Conservation (phyloP, 2,888 invertebrate genomes). For the Netelia inedita region DNA sequence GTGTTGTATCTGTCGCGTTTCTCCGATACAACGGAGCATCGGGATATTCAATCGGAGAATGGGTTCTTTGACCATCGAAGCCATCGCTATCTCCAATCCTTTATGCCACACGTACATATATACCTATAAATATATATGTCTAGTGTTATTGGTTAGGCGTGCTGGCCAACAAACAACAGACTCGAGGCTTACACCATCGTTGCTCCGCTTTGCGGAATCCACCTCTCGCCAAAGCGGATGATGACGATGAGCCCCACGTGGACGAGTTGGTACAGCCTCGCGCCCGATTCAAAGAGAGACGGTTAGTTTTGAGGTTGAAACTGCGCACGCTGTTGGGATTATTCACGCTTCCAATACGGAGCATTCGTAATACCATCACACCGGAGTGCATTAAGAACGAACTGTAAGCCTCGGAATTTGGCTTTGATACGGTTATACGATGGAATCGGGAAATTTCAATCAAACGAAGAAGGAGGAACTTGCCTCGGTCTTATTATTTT, state of each 20-base stretch:
- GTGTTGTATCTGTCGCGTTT: conserved; percentile 6
- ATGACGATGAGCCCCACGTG: conserved; percentile 51
- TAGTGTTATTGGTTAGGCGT: conserved; percentile 32
- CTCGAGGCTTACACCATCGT: conserved; percentile 21
- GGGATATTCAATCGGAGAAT: conserved; percentile 64
- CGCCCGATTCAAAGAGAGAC: too few species aligned
- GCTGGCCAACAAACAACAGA: conserved; percentile 41
- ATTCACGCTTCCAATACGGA: conserved; percentile 50
- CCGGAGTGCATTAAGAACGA: conserved; percentile 53
- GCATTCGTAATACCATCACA: conserved; percentile 53
- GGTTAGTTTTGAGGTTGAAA: conserved; percentile 57
- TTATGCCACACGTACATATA: not conserved
- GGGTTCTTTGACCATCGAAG: conserved; percentile 63
- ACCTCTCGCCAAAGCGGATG: conserved; percentile 10
- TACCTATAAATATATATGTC: conserved; percentile 14
- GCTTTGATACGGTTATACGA: conserved; percentile 50
- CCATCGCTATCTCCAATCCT: conserved; percentile 35
- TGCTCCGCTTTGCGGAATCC: conserved; percentile 15
- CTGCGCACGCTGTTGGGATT: conserved; percentile 49
- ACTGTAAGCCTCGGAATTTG: conserved; percentile 19
- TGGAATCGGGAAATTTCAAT: conserved; percentile 40
- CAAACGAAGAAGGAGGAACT: conserved; percentile 2
- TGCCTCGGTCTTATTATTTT: not conserved
- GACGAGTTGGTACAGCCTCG: too few species aligned
- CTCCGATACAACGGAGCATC: conserved; percentile 37